These are phyloP conservation scores for Protaetia brevitarsis DNA, from an alignment of 1,140 invertebrate species.

Conservation along the genomic window DNA sequence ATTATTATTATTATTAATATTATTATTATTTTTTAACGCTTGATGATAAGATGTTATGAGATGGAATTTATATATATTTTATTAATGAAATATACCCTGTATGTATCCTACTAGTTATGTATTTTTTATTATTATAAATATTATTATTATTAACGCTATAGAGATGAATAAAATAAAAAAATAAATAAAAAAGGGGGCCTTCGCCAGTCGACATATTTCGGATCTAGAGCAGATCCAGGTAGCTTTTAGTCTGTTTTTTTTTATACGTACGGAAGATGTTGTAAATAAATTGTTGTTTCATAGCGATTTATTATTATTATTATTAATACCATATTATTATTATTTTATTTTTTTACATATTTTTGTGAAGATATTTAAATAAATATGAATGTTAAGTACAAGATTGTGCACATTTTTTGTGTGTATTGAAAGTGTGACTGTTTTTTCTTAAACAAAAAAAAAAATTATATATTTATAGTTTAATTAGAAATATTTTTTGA, in stretches of 20 bases:
- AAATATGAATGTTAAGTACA: slow-evolving; percentile 50
- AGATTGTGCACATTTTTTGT: slow-evolving; percentile 44
- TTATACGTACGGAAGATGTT: slow-evolving; percentile 39
- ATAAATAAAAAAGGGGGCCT: slow-evolving; percentile 26
- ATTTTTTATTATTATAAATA: slow-evolving; percentile 39
- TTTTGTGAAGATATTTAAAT: slow-evolving; percentile 52
- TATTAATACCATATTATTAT: slow-evolving; percentile 41
- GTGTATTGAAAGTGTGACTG: slow-evolving; percentile 47
- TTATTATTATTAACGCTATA: too few species aligned
- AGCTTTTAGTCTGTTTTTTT: slow-evolving; percentile 45
- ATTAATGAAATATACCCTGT: too few species aligned
- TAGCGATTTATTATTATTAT: slow-evolving; percentile 48
- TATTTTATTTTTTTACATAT: slow-evolving; percentile 53
- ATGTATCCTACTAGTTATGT: not conserved
- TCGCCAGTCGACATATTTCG: slow-evolving; percentile 28
- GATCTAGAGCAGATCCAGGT: slow-evolving; percentile 28
- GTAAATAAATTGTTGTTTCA: slow-evolving; percentile 51
- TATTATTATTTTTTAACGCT: not conserved
- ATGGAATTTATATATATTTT: slow-evolving; percentile 47
- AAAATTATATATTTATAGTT: slow-evolving; percentile 40
- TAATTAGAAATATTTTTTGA: slow-evolving; percentile 44
- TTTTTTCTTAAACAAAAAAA: slow-evolving; percentile 33
- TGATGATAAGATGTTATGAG: slow-evolving; percentile 44
- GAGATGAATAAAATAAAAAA: too few species aligned
- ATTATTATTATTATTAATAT: slow-evolving; percentile 40